Conservation (phyloP, 2,888 invertebrate genomes). For the Aquatica leii region DNA sequence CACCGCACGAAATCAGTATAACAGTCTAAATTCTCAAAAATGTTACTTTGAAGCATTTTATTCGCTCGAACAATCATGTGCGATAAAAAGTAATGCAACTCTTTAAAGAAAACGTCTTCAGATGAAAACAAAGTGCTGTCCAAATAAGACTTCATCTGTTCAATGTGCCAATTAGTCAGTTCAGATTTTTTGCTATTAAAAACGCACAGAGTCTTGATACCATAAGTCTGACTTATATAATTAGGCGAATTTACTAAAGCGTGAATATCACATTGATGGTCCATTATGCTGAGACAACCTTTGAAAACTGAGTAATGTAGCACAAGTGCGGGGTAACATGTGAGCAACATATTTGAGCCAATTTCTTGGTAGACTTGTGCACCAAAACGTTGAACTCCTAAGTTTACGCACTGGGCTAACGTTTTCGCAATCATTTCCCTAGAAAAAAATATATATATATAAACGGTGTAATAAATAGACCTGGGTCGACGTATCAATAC, state of each 20-base stretch:
- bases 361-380: not conserved
- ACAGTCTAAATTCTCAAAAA: not conserved
- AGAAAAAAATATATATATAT: not conserved
- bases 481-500: too few species aligned
- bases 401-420: not conserved
- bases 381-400: not conserved
- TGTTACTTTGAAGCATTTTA: not conserved
- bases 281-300: not conserved
- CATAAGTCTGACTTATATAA: not conserved
- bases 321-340: not conserved
- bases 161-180: not conserved
- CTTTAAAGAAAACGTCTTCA: slow-evolving; percentile 3
- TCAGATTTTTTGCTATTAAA: not conserved
- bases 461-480: too few species aligned
- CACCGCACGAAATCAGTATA: not conserved
- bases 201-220: not conserved
- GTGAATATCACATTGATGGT: not conserved
- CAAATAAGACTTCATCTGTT: slow-evolving; percentile 1
- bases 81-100: slow-evolving; percentile 10
- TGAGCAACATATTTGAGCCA: not conserved
- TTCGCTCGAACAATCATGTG: slow-evolving; percentile 15
- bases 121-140: not conserved
- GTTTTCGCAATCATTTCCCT: not conserved
- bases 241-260: not conserved
- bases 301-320: not conserved